phyloP scores from a whole-genome alignment of 2,113 vertebrate species.

The human (Homo sapiens) region GRCh38 chr16:62279501-62280000 shows the following conservation, averaged over 20 bases:
- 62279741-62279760: not conserved
- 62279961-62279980: not conserved
- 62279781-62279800: not conserved
- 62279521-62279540: accelerated
- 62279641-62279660: not conserved
- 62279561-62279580: accelerated
- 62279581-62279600: not conserved
- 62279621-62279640: not conserved
- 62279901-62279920: not conserved
- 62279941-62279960: not conserved
- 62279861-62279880: not conserved
- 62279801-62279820: not conserved
- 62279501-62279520: accelerated
- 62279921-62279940: not conserved
- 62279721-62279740: not conserved
- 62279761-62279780: not conserved
- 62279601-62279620: not conserved
- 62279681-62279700: not conserved
- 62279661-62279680: not conserved
- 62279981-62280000: not conserved
- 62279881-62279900: not conserved
- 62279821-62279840: not conserved
- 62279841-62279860: not conserved
- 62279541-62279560: not conserved
- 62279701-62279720: not conserved